Conservation (phyloP, 2,797 vertebrate genomes). For the Dendrocincla tyrannina region DNA sequence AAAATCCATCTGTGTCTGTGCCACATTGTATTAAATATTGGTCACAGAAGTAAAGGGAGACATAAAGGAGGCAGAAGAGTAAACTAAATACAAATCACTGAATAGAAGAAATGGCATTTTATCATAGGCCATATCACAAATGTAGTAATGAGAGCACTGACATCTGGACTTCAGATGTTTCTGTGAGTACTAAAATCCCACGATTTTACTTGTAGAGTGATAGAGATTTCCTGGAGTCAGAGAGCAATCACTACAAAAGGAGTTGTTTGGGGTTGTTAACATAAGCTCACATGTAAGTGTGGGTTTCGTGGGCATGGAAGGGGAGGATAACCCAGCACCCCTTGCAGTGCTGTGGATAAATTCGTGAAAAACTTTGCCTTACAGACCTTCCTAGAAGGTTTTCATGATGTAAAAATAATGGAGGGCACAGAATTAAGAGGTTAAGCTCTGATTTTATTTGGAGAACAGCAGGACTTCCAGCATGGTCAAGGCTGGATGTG, state of each 20-base stretch:
- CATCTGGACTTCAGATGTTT: background rate
- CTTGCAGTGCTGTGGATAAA: background rate
- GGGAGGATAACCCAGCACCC: background rate
- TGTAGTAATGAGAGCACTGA: background rate
- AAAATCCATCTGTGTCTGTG: background rate
- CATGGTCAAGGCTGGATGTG: background rate
- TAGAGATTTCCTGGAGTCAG: background rate
- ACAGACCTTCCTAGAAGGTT: background rate
- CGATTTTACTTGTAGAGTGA: background rate
- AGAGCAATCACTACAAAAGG: background rate
- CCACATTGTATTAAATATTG: background rate
- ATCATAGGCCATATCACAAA: background rate
- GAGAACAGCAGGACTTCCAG: background rate
- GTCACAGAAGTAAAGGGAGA: background rate
- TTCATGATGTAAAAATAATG: background rate
- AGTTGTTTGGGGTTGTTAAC: accelerated
- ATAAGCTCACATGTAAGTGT: background rate
- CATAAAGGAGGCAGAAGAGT: background rate
- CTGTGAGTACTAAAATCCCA: background rate
- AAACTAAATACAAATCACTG: background rate
- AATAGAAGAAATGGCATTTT: background rate
- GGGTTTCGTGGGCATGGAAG: background rate
- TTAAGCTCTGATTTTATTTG: background rate
- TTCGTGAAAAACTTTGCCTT: background rate
- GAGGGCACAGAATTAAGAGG: background rate